Evolutionary conservation across 2,888 invertebrate species (phyloP).

Genomic region (Tortrix viridana): DNA sequence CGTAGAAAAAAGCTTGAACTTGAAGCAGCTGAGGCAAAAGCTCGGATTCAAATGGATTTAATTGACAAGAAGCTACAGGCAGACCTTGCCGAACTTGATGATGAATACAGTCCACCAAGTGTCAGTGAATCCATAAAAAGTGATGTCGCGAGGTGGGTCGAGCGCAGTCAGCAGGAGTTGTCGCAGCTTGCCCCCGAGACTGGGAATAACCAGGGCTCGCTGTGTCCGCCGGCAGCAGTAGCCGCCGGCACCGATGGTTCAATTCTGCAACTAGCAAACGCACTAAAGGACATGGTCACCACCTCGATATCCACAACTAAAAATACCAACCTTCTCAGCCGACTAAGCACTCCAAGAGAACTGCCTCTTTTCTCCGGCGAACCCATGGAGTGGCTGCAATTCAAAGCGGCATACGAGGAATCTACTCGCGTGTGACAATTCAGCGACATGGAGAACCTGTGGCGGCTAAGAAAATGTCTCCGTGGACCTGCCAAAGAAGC

Average conservation of each 20-base stretch:
- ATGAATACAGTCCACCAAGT: conserved; percentile 9
- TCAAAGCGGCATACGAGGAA: conserved; percentile 44
- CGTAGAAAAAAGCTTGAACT: background rate
- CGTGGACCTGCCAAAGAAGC: conserved; percentile 44
- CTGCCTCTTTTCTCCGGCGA: conserved; percentile 42
- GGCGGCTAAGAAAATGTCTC: conserved; percentile 44
- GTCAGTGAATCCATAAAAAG: background rate
- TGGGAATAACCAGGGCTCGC: background rate
- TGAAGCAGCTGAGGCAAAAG: conserved; percentile 2
- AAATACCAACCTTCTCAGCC: conserved; percentile 33
- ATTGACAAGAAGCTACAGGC: conserved; percentile 1
- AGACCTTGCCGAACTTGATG: conserved; percentile 1
- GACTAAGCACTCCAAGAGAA: conserved; percentile 40
- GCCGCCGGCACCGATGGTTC: conserved; percentile 10
- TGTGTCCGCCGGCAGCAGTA: conserved; percentile 5
- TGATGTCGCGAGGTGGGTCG: conserved; percentile 6
- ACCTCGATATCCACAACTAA: background rate
- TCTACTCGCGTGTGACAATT: conserved; percentile 42
- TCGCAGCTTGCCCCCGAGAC: background rate
- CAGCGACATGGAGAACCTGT: conserved; percentile 43
- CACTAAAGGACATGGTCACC: conserved; percentile 37
- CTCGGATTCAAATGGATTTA: conserved; percentile 1
- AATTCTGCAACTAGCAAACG: conserved; percentile 36
- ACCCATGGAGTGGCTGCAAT: conserved; percentile 45
- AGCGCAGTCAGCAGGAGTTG: conserved; percentile 3